Percentiles rank a stretch among this genome's conserved stretches.
These are phyloP conservation scores for Rotaria macrura DNA, from an alignment of 2,888 invertebrate genomes.

Conservation along the genomic window DNA sequence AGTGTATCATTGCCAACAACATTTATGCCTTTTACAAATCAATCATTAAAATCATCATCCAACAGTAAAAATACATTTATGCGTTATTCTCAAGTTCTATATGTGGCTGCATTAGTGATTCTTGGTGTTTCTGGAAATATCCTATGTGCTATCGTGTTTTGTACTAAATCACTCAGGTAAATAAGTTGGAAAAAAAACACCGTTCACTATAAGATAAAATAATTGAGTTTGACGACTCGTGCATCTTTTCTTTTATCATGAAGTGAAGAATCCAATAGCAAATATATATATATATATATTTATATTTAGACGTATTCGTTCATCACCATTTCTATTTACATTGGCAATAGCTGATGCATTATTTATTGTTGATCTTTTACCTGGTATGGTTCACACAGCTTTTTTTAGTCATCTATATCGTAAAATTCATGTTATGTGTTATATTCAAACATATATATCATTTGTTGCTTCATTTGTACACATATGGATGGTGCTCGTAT, in stretches of 20 bases:
- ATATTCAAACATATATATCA: not conserved
- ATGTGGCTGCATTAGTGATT: not conserved
- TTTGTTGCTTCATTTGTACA: constrained; percentile 19
- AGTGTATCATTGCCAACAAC: not conserved
- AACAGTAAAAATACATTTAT: not conserved
- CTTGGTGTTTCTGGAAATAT: not conserved
- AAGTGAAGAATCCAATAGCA: too few relatives aligned
- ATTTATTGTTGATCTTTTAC: not conserved
- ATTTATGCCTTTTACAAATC: not conserved
- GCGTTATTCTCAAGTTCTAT: not conserved
- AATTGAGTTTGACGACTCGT: too few relatives aligned
- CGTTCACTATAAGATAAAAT: not conserved
- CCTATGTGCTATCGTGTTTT: not conserved
- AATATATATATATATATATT: not conserved
- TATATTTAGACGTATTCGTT: not conserved
- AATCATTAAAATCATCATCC: not conserved
- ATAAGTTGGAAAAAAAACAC: not conserved
- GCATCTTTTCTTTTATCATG: too few relatives aligned
- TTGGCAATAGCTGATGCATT: constrained; percentile 8
- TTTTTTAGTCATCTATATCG: not conserved
- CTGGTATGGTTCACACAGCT: not conserved
- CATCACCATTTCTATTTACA: not conserved
- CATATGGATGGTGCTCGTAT: constrained; percentile 4
- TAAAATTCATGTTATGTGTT: not conserved
- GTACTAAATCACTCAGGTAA: not conserved